Evolutionary conservation across 37 sponge, comb jelly and placozoan genomes (phyloP), one percentile per base, ranked within the genome.

Genomic region (Bolinopsis microptera): DNA sequence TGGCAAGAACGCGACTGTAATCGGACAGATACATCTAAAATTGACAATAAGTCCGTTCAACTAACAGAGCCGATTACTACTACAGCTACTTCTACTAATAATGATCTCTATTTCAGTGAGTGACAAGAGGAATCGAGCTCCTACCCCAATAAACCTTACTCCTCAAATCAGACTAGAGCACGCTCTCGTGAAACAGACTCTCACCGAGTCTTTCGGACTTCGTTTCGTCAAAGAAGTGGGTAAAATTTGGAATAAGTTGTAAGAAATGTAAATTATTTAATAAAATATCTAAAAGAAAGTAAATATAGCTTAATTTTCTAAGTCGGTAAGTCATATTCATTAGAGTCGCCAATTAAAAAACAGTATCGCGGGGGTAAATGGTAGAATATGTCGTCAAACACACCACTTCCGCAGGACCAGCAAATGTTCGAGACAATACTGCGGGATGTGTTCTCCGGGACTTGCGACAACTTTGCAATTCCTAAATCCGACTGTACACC

Each of bases 371-470:
- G n/a, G n/a, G n/a, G n/a, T n/a, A n/a, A n/a, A n/a, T n/a, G n/a
- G n/a, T n/a, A n/a, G n/a, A n/a, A n/a, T n/a, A n/a, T n/a, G n/a
- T n/a, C n/a, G n/a, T n/a, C n/a, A 48, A 48, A 5, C 13, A 48
- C 61, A 48, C 61, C 61, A 48, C 5, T 9, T 70, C 34, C 69
- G 0, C 92, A 96, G 97, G 95, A 97, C 68, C 76, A 80, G 18
- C 93, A 93, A 9, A 93, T 97, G 35, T 97, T 97, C 83, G 41
- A 68, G n/a, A 30, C 92, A 25, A 94, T 97, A 38, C 94, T 97
- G 48, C 92, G 48, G 68, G 94, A 94, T 39, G 93, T 94, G 39
- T 97, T 97, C 93, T 75, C 69, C 25, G 95, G 94, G 13, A 94
- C 83, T 76, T 80, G 82, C 30, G 82, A 80, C 30, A 80, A 80